phyloP scores from a whole-genome alignment of 2,888 invertebrate genomes.

The Xylota sylvarum region DNA sequence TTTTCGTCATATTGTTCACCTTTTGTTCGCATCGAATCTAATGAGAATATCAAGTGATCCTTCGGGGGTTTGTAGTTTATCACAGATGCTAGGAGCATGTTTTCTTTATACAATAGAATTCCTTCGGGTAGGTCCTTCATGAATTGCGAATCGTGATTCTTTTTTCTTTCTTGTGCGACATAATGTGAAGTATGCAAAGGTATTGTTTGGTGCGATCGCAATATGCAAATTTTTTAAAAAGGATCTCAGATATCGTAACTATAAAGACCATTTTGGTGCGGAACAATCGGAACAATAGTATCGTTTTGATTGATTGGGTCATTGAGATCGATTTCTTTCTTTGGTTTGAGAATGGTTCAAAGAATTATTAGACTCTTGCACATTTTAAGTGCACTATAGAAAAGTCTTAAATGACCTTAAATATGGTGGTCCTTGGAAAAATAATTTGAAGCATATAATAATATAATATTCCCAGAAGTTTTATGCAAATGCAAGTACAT shows the following conservation, averaged over 20 bases:
- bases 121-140: constrained; percentile 68
- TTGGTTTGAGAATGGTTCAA: constrained; percentile 20
- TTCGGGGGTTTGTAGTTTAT: constrained; percentile 58
- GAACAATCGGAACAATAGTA: constrained; percentile 70
- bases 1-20: constrained; percentile 46
- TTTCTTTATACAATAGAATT: constrained; percentile 45
- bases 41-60: constrained; percentile 73
- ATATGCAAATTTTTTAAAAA: constrained; percentile 67
- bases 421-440: constrained; percentile 40
- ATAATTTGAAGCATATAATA: background rate
- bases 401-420: constrained; percentile 24
- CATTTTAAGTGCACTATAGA: constrained; percentile 38
- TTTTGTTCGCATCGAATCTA: constrained; percentile 49
- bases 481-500: too few species aligned
- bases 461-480: too few species aligned
- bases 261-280: constrained; percentile 52
- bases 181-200: constrained; percentile 46
- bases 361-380: constrained; percentile 27
- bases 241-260: constrained; percentile 13
- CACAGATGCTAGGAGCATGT: constrained; percentile 56
- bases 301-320: constrained; percentile 74
- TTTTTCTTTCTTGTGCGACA: constrained; percentile 30
- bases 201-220: constrained; percentile 54
- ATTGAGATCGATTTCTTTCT: constrained; percentile 69
- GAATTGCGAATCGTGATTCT: constrained; percentile 41